Evolutionary conservation across 2,797 vertebrate genomes (phyloP).

Genomic region (Harpagifer antarcticus): DNA sequence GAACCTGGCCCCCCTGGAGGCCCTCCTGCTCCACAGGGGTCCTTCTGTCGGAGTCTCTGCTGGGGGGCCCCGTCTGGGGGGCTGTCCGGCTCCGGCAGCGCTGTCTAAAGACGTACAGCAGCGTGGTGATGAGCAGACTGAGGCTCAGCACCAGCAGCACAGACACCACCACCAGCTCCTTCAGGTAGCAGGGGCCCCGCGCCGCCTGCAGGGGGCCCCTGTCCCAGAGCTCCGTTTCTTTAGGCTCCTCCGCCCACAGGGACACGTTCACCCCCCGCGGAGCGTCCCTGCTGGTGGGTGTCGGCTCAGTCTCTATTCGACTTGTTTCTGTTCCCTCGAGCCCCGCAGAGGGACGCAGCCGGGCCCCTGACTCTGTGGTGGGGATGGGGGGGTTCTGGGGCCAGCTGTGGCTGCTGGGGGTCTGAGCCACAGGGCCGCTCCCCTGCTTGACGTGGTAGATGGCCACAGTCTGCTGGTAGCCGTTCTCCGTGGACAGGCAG

Average conservation of each 20-base stretch:
- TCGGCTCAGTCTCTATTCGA: slow-evolving; percentile 14
- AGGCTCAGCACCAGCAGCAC: slow-evolving; percentile 77
- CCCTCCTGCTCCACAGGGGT: slow-evolving; percentile 66
- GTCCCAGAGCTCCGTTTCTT: slow-evolving; percentile 12
- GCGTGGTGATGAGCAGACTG: slow-evolving; percentile 66
- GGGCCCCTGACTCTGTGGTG: slow-evolving; percentile 13
- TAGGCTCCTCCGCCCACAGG: slow-evolving; percentile 10
- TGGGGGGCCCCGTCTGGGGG: slow-evolving; percentile 48
- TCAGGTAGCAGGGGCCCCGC: slow-evolving; percentile 64
- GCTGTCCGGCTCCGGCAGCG: slow-evolving; percentile 64
- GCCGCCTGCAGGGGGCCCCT: slow-evolving; percentile 29
- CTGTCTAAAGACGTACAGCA: slow-evolving; percentile 66
- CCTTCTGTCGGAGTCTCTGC: slow-evolving; percentile 46
- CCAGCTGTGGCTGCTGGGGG: slow-evolving; percentile 13
- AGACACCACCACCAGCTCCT: slow-evolving; percentile 82
- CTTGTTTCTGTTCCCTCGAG: slow-evolving; percentile 29
- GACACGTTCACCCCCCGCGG: slow-evolving; percentile 25
- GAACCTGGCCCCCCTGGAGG: slow-evolving; percentile 38
- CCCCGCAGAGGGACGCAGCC: slow-evolving; percentile 9
- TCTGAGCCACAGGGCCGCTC: slow-evolving; percentile 44
- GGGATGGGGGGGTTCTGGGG: slow-evolving; percentile 1
- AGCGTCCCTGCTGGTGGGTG: slow-evolving; percentile 20
- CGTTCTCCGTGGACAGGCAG: slow-evolving; percentile 80
- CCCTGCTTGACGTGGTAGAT: slow-evolving; percentile 78
- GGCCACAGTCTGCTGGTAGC: slow-evolving; percentile 77